Evolutionary conservation across 2,888 invertebrate species (phyloP).

Genomic region (Nudaria mundana): DNA sequence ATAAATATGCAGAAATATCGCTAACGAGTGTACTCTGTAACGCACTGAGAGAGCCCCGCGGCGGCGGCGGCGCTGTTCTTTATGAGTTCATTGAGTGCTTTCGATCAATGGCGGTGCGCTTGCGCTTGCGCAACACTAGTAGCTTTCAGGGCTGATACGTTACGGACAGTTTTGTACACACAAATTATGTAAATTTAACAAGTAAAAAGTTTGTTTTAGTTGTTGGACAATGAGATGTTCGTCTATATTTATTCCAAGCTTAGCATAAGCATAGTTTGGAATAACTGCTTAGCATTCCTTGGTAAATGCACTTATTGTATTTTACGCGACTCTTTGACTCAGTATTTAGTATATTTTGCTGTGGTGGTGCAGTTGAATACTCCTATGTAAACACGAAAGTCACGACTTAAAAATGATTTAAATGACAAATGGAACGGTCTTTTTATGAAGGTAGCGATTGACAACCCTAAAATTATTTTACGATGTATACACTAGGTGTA

Average conservation of each 20-base stretch:
- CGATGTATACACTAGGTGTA: constrained; percentile 9
- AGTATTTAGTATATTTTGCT: no score
- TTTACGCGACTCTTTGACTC: no score
- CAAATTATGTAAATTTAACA: background rate
- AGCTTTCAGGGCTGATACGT: constrained; percentile 5
- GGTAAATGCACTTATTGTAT: no score
- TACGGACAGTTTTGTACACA: background rate
- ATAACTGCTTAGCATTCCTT: no score
- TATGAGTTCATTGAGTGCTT: constrained; percentile 43
- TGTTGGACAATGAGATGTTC: no score
- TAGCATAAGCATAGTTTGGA: no score
- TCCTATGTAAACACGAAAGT: no score
- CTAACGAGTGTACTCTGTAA: constrained; percentile 11
- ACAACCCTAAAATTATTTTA: constrained; percentile 3
- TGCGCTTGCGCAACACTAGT: constrained; percentile 9
- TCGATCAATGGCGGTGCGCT: constrained; percentile 34
- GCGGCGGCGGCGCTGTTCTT: constrained; percentile 27
- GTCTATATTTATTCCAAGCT: no score
- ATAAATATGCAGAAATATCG: no score
- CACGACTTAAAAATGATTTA: no score
- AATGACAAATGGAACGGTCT: background rate
- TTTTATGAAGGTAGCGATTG: background rate
- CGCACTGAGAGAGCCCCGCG: constrained; percentile 16
- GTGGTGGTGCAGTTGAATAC: no score
- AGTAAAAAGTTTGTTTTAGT: background rate